Percentiles rank a stretch among this genome's conserved stretches.
These are phyloP conservation scores for Orthosia gracilis DNA, from an alignment of 2,888 invertebrate genomes.

Conservation along the genomic window DNA sequence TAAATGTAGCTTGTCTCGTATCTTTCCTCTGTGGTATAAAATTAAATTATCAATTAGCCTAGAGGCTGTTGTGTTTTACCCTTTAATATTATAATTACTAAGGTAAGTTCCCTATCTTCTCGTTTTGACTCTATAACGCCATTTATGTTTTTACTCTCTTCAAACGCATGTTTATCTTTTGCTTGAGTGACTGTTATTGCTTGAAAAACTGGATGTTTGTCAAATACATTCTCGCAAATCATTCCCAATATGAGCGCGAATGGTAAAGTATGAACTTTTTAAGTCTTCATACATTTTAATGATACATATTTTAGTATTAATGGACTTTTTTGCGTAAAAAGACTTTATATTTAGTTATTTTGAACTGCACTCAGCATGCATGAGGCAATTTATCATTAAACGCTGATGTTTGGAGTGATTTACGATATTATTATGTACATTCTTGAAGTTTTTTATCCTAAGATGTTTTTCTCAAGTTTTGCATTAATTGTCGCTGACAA, in stretches of 20 bases:
- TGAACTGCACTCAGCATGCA: conserved; percentile 38
- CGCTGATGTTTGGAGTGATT: conserved; percentile 44
- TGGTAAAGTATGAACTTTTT: conserved; percentile 8
- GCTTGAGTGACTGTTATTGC: conserved; percentile 20
- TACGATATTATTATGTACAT: conserved; percentile 43
- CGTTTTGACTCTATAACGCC: conserved; percentile 1
- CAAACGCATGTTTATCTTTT: conserved; percentile 32
- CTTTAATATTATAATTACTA: conserved; percentile 53
- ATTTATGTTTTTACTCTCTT: conserved; percentile 7
- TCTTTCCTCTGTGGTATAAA: conserved; percentile 19
- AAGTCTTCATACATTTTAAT: conserved; percentile 27
- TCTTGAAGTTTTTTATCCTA: conserved; percentile 13
- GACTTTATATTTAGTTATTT: conserved; percentile 23
- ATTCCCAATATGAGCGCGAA: conserved; percentile 29
- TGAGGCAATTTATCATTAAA: conserved; percentile 40
- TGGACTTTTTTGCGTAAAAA: conserved; percentile 32
- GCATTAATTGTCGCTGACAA: neutral
- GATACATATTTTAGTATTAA: conserved; percentile 32
- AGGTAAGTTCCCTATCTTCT: conserved; percentile 20
- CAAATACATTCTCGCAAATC: conserved; percentile 20
- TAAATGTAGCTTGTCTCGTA: conserved; percentile 14
- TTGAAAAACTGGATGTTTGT: conserved; percentile 5
- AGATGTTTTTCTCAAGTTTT: neutral
- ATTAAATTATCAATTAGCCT: conserved; percentile 57
- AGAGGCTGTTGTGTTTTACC: conserved; percentile 27